Evolutionary conservation across 2,113 vertebrate genomes (phyloP), one percentile per base, ranked within the genome.

Genomic region (Gambusia affinis): DNA sequence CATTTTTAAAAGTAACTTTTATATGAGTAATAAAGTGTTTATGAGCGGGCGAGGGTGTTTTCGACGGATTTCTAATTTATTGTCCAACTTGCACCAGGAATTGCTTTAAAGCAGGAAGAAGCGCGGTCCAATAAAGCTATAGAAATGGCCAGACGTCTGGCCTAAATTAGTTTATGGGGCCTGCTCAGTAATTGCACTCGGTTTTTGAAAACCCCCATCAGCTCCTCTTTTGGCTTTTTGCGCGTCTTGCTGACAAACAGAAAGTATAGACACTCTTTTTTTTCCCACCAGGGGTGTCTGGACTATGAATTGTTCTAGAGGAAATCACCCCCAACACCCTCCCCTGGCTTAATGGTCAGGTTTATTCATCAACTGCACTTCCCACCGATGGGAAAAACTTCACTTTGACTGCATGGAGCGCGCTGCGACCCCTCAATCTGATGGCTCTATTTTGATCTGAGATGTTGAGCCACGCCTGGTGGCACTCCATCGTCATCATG

Each of bases 131-230:
- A 99, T 99, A 99, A 99, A 99, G 93, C 95, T 90, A 97, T 97
- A 95, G 90, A 96, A 94, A 94, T 93, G 96, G 94, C 96, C 94
- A 99, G 98, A 99, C 97, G 98, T 99, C 98, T 99, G 97, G 96
- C 94, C 94, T 96, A 97, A 98, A 99, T 99, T 95, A 96, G 90
- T 99, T 99, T 99, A 99, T 95, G 88, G 51, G 94, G 85, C 89
- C 78, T 79, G 86, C 82, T 82, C 87, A 85, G 95, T 95, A 94
- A 94, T 96, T 96, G 93, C 88, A 88, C 91, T 95, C 94, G 89
- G 94, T 95, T 96, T 98, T 97, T 95, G 97, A 97, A 97, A 91
- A 67, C 87, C 87, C 42, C 1, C 14, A 57, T 24, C 8, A 42
- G 31, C 39, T 28, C 94, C 94, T 95, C 95, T 95, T 95, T 95